A percentile compares a stretch with the other conserved stretches of the same genome.
phyloP scores from a whole-genome alignment of 2,888 invertebrate genomes.

The Tipula helvola region DNA sequence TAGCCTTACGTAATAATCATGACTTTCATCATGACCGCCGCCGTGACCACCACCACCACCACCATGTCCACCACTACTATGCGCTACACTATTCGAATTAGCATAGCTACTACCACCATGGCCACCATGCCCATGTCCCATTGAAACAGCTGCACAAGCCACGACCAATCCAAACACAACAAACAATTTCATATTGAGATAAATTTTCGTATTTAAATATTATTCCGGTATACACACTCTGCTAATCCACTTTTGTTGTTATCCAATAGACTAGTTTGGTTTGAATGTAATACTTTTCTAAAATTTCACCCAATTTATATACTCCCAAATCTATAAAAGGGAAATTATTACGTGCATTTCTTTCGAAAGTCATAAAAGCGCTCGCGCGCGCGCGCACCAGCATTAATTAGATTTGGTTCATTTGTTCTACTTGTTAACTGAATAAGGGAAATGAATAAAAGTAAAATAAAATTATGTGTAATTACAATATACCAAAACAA shows the following conservation, averaged over 20 bases:
- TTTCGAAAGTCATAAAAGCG: background rate
- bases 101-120: background rate
- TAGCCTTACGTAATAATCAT: background rate
- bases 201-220: background rate
- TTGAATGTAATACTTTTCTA: background rate
- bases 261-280: background rate
- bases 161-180: background rate
- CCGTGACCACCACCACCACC: slow-evolving; percentile 13
- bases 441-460: background rate
- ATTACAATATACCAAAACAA: background rate
- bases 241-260: background rate
- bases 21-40: slow-evolving; percentile 14
- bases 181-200: background rate
- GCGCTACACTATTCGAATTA: background rate
- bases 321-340: background rate
- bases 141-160: background rate
- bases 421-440: background rate
- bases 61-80: background rate
- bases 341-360: background rate
- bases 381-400: background rate
- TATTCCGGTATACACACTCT: background rate
- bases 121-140: slow-evolving; percentile 7
- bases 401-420: background rate
- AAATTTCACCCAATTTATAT: background rate
- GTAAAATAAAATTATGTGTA: background rate